phyloP scores from a whole-genome alignment of 1,140 invertebrate genomes.

The Mactra quadrangularis region DNA sequence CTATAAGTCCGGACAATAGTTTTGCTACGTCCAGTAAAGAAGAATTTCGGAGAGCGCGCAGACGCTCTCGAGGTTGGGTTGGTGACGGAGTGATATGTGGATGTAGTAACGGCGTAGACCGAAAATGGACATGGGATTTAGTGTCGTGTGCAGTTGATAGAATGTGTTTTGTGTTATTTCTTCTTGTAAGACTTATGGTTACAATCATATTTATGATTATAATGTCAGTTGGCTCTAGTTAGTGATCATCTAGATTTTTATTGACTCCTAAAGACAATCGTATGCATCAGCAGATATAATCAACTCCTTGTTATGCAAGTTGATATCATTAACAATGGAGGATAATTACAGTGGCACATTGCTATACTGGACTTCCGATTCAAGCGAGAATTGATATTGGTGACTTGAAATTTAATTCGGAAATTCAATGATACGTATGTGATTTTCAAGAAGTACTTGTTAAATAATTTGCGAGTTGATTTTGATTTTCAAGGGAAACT shows the following conservation, averaged over 20 bases:
- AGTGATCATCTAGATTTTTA: background rate
- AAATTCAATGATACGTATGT: too few species aligned
- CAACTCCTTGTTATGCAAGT: too few species aligned
- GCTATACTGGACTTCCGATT: too few species aligned
- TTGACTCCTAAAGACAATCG: too few species aligned
- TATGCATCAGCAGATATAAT: too few species aligned
- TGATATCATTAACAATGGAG: too few species aligned
- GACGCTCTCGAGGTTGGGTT: constrained; percentile 12
- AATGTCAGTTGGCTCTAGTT: constrained; percentile 15
- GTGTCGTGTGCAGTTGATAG: constrained; percentile 41
- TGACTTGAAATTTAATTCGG: too few species aligned
- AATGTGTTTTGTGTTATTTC: constrained; percentile 21
- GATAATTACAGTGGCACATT: too few species aligned
- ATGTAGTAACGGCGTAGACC: constrained; percentile 16
- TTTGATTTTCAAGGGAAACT: too few species aligned
- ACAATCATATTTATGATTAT: constrained; percentile 21
- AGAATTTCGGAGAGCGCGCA: constrained; percentile 11
- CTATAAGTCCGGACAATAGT: constrained; percentile 43
- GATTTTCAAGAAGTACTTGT: too few species aligned
- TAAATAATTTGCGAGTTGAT: too few species aligned
- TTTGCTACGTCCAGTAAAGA: constrained; percentile 51
- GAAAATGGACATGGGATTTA: constrained; percentile 31
- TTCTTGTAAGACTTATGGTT: constrained; percentile 24
- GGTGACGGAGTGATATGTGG: constrained; percentile 27
- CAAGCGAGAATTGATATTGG: too few species aligned